Percentiles rank a stretch among this genome's conserved stretches.
phyloP scores from a whole-genome alignment of 2,113 vertebrate genomes.

The Trachemys scripta region DNA sequence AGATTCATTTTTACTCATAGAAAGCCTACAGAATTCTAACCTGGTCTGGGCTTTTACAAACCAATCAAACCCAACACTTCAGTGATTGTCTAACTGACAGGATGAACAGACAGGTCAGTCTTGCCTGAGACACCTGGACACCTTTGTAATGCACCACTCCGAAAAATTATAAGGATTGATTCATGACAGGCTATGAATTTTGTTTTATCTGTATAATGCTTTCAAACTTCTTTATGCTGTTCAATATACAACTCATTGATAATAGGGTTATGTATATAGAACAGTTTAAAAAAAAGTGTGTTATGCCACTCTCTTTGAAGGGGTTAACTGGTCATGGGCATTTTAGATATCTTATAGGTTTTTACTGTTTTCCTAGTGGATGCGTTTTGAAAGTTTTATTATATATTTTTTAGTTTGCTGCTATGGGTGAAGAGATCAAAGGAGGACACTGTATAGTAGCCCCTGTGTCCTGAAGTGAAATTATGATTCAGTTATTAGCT shows the following conservation, averaged over 20 bases:
- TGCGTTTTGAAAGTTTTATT: conserved; percentile 47
- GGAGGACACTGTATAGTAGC: conserved; percentile 61
- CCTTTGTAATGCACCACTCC: neutral
- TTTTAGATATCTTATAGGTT: neutral
- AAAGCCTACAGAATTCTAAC: neutral
- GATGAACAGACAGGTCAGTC: neutral
- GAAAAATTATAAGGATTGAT: neutral
- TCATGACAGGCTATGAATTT: neutral
- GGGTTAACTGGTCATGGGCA: neutral
- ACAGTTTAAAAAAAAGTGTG: neutral
- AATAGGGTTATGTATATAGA: neutral
- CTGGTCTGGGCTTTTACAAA: neutral
- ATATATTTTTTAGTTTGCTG: conserved; percentile 27
- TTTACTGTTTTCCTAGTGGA: neutral
- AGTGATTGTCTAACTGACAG: neutral
- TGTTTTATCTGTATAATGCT: neutral
- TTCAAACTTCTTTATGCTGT: neutral
- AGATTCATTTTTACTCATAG: neutral
- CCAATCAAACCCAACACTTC: neutral
- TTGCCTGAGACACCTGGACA: neutral
- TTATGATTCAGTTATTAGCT: conserved; percentile 81
- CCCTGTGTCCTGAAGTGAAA: conserved; percentile 76
- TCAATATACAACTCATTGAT: neutral
- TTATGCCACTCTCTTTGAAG: neutral
- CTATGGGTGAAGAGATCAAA: conserved; percentile 71